These are phyloP conservation scores for Drosophila kurseongensis DNA, from an alignment of 1,140 invertebrate species.

Conservation along the genomic window DNA sequence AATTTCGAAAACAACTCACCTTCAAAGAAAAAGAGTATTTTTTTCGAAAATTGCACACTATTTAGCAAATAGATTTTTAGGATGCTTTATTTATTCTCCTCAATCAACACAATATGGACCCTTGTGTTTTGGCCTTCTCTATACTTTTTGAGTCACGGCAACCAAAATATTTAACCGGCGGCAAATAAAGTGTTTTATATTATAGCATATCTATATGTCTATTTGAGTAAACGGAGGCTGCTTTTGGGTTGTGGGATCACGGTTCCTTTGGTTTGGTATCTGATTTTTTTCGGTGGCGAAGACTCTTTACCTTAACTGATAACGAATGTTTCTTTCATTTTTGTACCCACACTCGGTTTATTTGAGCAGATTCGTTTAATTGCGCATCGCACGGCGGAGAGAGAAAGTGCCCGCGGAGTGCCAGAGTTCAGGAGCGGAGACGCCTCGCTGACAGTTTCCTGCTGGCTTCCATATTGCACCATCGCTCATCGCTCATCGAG, in stretches of 20 bases:
- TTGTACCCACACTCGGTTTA: conserved; percentile 24
- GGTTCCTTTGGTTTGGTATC: neutral
- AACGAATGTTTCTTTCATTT: conserved; percentile 28
- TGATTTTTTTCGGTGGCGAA: conserved; percentile 9
- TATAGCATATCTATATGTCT: conserved; percentile 33
- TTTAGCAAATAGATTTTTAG: neutral
- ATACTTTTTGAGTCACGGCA: conserved; percentile 31
- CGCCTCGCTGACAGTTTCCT: conserved; percentile 41
- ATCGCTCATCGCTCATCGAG: neutral
- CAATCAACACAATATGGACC: conserved; percentile 17
- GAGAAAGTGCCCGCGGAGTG: conserved; percentile 28
- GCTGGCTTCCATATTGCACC: conserved; percentile 39
- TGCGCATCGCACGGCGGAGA: conserved; percentile 36
- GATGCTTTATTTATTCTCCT: conserved; percentile 17
- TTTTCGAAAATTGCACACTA: neutral
- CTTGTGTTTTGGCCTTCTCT: conserved; percentile 3
- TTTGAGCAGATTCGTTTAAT: conserved; percentile 52
- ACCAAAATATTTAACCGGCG: conserved; percentile 35
- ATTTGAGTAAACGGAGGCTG: conserved; percentile 20
- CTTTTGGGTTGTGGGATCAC: conserved; percentile 9
- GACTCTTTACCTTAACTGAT: conserved; percentile 40
- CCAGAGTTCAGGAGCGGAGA: conserved; percentile 36
- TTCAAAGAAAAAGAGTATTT: conserved; percentile 7
- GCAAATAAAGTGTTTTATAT: conserved; percentile 31
- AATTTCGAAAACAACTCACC: conserved; percentile 23